Percentiles rank a stretch among this genome's conserved stretches.
Evolutionary conservation across 2,113 vertebrate species (phyloP).

Genomic region (Myotis brandtii): DNA sequence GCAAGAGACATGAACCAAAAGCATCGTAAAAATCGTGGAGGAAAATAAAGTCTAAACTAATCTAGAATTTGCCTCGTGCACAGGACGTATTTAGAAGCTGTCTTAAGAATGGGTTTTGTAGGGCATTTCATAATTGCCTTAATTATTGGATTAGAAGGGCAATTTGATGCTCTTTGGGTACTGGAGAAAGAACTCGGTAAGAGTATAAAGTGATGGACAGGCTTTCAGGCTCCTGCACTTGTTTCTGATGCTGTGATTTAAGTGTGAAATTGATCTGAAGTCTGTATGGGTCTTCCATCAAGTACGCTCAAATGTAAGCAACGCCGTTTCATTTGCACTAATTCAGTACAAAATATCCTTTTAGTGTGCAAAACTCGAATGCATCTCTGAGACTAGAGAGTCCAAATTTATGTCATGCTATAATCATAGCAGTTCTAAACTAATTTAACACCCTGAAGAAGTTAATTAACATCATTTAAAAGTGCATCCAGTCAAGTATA

Average conservation of each 20-base stretch:
- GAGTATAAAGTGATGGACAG: constrained; percentile 61
- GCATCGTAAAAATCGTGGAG: background rate
- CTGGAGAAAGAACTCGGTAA: constrained; percentile 50
- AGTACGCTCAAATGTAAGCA: constrained; percentile 59
- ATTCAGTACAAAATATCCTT: constrained; percentile 69
- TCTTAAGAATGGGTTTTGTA: constrained; percentile 51
- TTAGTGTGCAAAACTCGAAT: constrained; percentile 73
- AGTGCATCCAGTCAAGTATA: constrained; percentile 88
- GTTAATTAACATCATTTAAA: constrained; percentile 90
- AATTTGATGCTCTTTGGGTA: constrained; percentile 73
- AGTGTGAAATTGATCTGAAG: constrained; percentile 79
- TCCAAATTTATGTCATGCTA: constrained; percentile 79
- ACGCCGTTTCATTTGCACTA: constrained; percentile 49
- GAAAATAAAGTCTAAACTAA: constrained; percentile 43
- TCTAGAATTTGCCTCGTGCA: constrained; percentile 24
- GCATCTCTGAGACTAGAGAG: constrained; percentile 56
- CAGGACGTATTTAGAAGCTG: background rate
- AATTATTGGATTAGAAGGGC: constrained; percentile 75
- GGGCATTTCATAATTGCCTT: constrained; percentile 59
- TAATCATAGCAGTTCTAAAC: constrained; percentile 84
- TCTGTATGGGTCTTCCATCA: constrained; percentile 74
- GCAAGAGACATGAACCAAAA: constrained; percentile 39
- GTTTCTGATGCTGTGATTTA: constrained; percentile 72
- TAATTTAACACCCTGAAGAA: constrained; percentile 88
- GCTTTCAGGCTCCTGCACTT: constrained; percentile 58